Base-by-base conservation (phyloP, 2,888 invertebrate genomes). In the Carabus problematicus region DNA sequence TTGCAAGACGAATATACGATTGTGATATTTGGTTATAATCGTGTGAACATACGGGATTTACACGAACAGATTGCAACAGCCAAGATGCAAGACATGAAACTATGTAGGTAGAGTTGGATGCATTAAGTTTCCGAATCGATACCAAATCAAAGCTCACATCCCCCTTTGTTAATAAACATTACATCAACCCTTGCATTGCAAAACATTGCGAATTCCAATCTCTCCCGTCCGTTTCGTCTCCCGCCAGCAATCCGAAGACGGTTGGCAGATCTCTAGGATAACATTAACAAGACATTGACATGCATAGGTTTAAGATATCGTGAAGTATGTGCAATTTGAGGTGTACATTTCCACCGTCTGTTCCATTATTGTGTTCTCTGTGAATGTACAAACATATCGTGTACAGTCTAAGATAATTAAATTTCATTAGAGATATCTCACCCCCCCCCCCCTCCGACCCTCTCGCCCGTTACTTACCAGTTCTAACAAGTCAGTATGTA, bases 241-340 rank as follows among this genome's bases (percentile, higher is more conserved):
- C 2, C 45, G 2, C 11, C n/a, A 45, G 29, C 29, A 29, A 3
- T 29, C 2, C 29, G 29, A 6, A 29, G 29, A 29, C 29, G 29
- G 3, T 29, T 29, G 29, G 29, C 29, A 29, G 29, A 45, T 11
- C 45, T 45, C 45, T 45, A 45, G 45, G 45, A 45, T 45, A 45
- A 45, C 45, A 45, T 45, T 45, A 12, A 45, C 45, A 45, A 55
- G 64, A 64, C 64, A 64, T 64, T 64, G 64, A 64, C 64, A 64
- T 43, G 64, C 56, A 78, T 75, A 77, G 77, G 78, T 29, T 78
- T 79, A 79, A 78, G 79, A 78, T 79, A 79, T 79, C 76, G 78
- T 75, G 79, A 80, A 80, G 78, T 80, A 80, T 79, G 78, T 78
- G 73, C 29, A 59, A 18, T 14, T 71, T 70, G 72, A 73, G 73